Conservation (phyloP, 2,888 invertebrate species). For the Leptura quadrifasciata region DNA sequence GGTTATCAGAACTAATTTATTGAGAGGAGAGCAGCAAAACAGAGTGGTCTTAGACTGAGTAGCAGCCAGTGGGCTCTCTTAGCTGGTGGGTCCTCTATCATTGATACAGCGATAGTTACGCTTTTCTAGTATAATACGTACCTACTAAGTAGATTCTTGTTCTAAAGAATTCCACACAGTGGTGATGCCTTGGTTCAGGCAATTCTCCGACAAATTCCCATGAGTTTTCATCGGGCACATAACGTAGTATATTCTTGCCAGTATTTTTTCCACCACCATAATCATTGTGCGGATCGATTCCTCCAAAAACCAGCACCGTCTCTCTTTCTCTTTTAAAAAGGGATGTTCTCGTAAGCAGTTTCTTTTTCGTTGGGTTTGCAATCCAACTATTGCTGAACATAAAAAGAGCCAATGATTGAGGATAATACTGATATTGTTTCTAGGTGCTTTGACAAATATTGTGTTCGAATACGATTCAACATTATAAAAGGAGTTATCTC, state of each 20-base stretch:
- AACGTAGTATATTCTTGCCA: conserved; percentile 79
- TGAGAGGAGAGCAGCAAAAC: too few relatives aligned
- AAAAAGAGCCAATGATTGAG: not conserved
- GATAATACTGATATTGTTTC: too few relatives aligned
- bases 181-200: conserved; percentile 83
- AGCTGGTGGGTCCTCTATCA: too few relatives aligned
- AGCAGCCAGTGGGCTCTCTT: too few relatives aligned
- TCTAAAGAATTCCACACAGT: conserved; percentile 79
- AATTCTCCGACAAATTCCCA: conserved; percentile 83
- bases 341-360: conserved; percentile 55
- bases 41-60: too few relatives aligned
- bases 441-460: too few relatives aligned
- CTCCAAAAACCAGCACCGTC: conserved; percentile 82
- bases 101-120: too few relatives aligned
- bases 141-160: conserved; percentile 83
- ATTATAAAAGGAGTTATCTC: too few relatives aligned
- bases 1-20: too few relatives aligned
- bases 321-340: conserved; percentile 68
- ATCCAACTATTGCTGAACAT: conserved; percentile 54
- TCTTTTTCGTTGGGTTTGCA: conserved; percentile 53
- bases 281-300: conserved; percentile 79
- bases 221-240: conserved; percentile 77
- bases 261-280: conserved; percentile 77
- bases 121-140: conserved; percentile 67
- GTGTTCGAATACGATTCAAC: too few relatives aligned